Base-by-base conservation (phyloP, 2,113 vertebrate genomes). In the Strix aluco region DNA sequence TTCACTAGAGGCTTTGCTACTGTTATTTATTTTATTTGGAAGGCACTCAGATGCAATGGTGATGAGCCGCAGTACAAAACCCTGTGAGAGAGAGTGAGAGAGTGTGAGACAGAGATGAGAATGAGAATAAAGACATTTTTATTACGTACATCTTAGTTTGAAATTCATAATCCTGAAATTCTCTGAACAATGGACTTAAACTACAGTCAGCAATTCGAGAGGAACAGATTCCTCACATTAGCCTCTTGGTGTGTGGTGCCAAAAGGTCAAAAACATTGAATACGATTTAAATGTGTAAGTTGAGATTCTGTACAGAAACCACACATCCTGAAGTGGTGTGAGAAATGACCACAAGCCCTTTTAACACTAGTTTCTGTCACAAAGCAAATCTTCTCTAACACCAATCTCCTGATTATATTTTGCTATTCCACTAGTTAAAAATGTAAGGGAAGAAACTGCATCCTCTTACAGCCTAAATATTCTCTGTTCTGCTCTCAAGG, bases 211-310 rank as follows among this genome's bases (percentile, higher is more conserved):
- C 95, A 98, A 98, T 97, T 97, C 97, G 98, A 97, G 84, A 97
- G 91, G 85, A 98, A 93, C 94, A 96, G 91, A 97, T 96, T 97
- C 94, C 96, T 98, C 95, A 87, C 91, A 97, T 95, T 94, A 97
- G 92, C 91, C 85, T 98, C 96, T 96, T 97, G 93, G 93, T 97
- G 89, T 73, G 81, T 96, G 89, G 92, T 96, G 90, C 86, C 96
- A 97, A 98, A 98, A 98, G 98, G 97, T 98, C 97, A 97, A 81
- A 92, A 97, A 96, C 84, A 91, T 84, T 91, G 85, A 97, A 97
- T 96, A 71, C 3, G 40, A 98, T 98, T 97, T 98, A 97, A 98
- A 98, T 96, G 97, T 97, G 89, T 97, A 98, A 97, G 96, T 51
- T 88, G 88, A 92, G 94, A 97, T 77, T 81, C 62, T 96, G 66